Evolutionary conservation across 2,113 vertebrate genomes (phyloP), one percentile per base, ranked within the genome.

Genomic region (Tetrao urogallus): DNA sequence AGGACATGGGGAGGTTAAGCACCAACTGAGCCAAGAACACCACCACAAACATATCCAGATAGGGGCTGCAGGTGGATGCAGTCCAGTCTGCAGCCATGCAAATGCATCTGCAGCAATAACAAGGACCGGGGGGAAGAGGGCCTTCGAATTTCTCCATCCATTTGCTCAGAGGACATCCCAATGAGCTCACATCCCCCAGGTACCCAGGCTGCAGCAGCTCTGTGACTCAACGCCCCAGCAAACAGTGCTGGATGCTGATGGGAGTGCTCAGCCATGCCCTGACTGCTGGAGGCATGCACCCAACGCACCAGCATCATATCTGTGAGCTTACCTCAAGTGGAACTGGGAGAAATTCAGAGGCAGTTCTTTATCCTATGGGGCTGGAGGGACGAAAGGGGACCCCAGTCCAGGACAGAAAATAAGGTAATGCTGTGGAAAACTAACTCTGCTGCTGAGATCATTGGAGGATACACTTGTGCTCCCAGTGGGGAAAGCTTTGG

Each of bases 1-100:
- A 93, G 92, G 82, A 78, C 52, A 34, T 6, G 14, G 21, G 25
- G 45, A 84, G n/a, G 52, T 89, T 88, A 86, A 97, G 78, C 25
- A 47, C 1, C 5, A 80, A 38, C 42, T 45, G 30, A 91, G 24
- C 2, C 4, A 69, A 70, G 19, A 2, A 2, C 15, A 45, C 38
- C 65, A 57, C 24, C 50, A 52, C 25, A 52, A 27, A 45, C 17
- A 4, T 47, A 72, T 75, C 61, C 42, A 64, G 4, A 67, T 38
- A 8, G 8, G 38, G 32, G 11, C 47, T 73, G 54, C 48, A 69
- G 38, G 54, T 73, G 60, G n/a, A 81, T 27, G 38, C 32, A 66
- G 24, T 42, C 85, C 54, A 38, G 10, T 54, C 50, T 32, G 32
- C 0, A 2, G 43, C 30, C 74, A 50, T 79, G 34, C 32, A 69